Percentiles rank a stretch among this genome's conserved stretches.
Evolutionary conservation across 2,888 invertebrate genomes (phyloP).

Genomic region (Choreutis nemorana): DNA sequence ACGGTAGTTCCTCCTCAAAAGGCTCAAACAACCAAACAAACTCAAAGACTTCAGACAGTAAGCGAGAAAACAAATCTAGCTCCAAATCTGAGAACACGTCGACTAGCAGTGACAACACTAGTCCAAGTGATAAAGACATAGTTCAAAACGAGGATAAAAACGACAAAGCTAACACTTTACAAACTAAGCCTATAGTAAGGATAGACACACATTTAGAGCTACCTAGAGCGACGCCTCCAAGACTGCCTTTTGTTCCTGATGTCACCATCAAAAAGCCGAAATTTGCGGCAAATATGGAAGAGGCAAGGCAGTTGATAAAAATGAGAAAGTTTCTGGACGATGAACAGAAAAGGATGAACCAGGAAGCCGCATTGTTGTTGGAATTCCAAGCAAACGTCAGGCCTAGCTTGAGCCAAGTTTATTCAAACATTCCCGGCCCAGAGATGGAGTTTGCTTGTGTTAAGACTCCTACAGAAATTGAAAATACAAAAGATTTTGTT

Average conservation of each 20-base stretch:
- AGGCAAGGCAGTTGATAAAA: constrained; percentile 72
- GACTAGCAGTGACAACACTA: constrained; percentile 53
- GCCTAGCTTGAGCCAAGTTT: constrained; percentile 54
- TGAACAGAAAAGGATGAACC: constrained; percentile 64
- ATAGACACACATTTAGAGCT: constrained; percentile 46
- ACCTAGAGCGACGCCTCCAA: constrained; percentile 37
- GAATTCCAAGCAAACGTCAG: constrained; percentile 60
- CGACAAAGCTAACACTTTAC: constrained; percentile 19
- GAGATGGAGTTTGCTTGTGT: constrained; percentile 56
- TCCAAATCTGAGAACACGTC: constrained; percentile 54
- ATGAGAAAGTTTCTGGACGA: constrained; percentile 71
- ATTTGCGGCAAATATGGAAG: constrained; percentile 72
- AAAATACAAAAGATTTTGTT: too few species aligned
- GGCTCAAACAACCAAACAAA: constrained; percentile 40
- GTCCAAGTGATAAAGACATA: constrained; percentile 58
- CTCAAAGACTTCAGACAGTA: constrained; percentile 38
- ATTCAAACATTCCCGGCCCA: constrained; percentile 54
- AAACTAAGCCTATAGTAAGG: constrained; percentile 35
- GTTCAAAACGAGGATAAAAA: constrained; percentile 19
- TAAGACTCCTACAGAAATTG: too few species aligned
- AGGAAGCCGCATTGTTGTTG: constrained; percentile 50
- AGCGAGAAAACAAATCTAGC: constrained; percentile 46
- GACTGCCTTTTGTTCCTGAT: constrained; percentile 50
- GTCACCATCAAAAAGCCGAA: constrained; percentile 70
- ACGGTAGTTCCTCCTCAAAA: constrained; percentile 68